phyloP scores from a whole-genome alignment of 2,797 vertebrate species.

The Manis pentadactyla region DNA sequence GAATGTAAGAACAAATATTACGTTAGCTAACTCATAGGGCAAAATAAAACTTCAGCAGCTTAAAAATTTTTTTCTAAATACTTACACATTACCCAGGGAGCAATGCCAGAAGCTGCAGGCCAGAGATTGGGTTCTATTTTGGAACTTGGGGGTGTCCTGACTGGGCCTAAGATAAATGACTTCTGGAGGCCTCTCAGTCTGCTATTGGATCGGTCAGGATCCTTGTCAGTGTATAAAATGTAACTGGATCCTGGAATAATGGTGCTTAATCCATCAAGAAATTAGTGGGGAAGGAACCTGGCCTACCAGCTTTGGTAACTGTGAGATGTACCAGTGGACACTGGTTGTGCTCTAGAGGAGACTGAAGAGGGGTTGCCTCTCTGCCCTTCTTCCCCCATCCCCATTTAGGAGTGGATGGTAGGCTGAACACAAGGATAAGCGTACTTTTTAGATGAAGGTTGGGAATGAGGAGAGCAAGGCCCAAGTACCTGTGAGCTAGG shows the following conservation, averaged over 20 bases:
- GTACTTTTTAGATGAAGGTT: neutral
- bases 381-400: neutral
- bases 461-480: neutral
- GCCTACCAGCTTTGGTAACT: neutral
- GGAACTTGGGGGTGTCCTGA: neutral
- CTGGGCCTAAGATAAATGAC: neutral
- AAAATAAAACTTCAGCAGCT: neutral
- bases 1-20: neutral
- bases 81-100: neutral
- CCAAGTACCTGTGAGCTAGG: neutral
- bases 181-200: neutral
- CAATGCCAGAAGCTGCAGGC: neutral
- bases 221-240: neutral
- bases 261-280: neutral
- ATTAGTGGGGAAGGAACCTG: neutral
- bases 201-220: neutral
- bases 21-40: neutral
- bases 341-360: neutral
- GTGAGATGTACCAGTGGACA: neutral
- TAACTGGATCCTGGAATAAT: neutral
- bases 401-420: neutral
- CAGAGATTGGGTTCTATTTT: neutral
- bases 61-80: neutral
- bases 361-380: neutral
- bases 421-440: neutral